Conservation (phyloP, 2,113 vertebrate genomes). For the Ceyx cyanopectus region DNA sequence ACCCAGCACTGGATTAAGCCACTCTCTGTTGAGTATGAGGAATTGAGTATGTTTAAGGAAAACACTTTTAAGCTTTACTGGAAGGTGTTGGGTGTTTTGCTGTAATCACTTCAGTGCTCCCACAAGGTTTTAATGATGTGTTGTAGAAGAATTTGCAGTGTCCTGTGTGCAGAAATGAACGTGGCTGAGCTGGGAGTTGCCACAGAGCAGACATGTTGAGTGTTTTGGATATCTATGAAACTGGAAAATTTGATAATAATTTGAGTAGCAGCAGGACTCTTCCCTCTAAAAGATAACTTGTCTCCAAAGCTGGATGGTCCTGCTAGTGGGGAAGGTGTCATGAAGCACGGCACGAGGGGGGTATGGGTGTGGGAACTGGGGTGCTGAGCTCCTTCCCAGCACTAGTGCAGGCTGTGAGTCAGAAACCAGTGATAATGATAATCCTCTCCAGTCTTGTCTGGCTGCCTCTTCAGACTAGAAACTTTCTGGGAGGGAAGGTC, state of each 20-base stretch:
- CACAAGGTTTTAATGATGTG: slow-evolving; percentile 48
- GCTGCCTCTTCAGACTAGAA: neutral
- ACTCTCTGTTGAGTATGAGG: neutral
- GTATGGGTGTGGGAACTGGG: neutral
- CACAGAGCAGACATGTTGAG: neutral
- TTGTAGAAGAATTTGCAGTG: slow-evolving; percentile 30
- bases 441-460: slow-evolving; percentile 11
- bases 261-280: neutral
- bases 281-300: neutral
- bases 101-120: slow-evolving; percentile 31
- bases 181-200: neutral
- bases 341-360: neutral
- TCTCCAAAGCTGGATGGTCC: neutral
- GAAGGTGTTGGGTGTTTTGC: slow-evolving; percentile 51
- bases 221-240: neutral
- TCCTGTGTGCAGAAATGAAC: slow-evolving; percentile 20
- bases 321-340: neutral
- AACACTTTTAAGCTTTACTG: slow-evolving; percentile 66
- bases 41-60: slow-evolving; percentile 40
- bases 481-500: neutral
- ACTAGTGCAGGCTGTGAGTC: neutral
- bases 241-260: neutral
- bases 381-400: slow-evolving; percentile 17
- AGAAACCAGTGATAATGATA: neutral
- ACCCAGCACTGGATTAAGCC: neutral